Percentiles rank a stretch among this genome's conserved stretches.
phyloP scores from a whole-genome alignment of 1,140 invertebrate genomes.

The Lasioglossum baleicum region DNA sequence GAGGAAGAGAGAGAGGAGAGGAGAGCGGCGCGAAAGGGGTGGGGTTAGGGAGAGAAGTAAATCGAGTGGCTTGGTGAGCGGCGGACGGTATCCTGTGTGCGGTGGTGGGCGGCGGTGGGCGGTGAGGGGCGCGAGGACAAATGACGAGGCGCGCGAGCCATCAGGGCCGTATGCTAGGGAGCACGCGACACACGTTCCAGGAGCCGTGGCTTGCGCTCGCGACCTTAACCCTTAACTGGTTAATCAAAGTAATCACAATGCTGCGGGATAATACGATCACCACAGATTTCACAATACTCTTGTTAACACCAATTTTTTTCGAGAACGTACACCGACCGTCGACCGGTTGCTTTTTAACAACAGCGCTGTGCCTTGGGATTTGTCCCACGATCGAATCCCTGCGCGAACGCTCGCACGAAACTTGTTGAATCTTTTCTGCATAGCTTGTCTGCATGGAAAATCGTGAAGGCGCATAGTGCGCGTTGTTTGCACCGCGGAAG shows the following conservation, averaged over 20 bases:
- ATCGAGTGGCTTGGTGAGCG: constrained; percentile 37
- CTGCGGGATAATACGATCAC: background rate
- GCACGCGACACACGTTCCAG: constrained; percentile 54
- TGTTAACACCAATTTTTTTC: background rate
- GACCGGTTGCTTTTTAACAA: too few relatives aligned
- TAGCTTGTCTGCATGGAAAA: too few relatives aligned
- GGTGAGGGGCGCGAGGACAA: constrained; percentile 49
- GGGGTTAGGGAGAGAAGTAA: background rate
- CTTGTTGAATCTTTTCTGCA: too few relatives aligned
- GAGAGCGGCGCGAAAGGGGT: background rate
- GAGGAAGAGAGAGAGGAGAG: constrained; percentile 21
- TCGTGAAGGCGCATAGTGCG: too few relatives aligned
- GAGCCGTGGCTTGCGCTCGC: constrained; percentile 9
- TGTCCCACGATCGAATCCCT: too few relatives aligned
- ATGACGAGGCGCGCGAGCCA: constrained; percentile 62
- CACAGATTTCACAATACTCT: background rate
- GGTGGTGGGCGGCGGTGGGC: background rate
- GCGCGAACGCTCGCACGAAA: too few relatives aligned
- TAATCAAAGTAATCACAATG: constrained; percentile 3
- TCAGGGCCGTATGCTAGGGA: constrained; percentile 59
- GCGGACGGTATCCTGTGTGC: constrained; percentile 23
- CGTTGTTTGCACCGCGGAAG: too few relatives aligned
- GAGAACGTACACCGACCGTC: background rate
- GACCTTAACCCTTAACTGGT: constrained; percentile 22
- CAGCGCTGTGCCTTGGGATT: too few relatives aligned